Evolutionary conservation across 2,797 vertebrate species (phyloP), one percentile per base, ranked within the genome.

Genomic region (Crocidura indochinensis): DNA sequence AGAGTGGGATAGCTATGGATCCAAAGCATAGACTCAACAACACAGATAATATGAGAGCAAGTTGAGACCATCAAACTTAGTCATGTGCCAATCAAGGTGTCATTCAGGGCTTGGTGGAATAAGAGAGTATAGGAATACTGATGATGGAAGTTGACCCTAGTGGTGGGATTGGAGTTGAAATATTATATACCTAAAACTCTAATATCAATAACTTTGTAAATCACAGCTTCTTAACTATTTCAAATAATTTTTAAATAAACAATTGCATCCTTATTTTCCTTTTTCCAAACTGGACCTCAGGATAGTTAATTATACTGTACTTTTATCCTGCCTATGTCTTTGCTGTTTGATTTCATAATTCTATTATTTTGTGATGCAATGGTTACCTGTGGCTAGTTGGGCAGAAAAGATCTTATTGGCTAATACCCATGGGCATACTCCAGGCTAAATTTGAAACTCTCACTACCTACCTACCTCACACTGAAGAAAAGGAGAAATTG

Each of bases 271-370:
- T 76, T 82, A 72, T 80, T 80, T 46, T 87, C 20, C 31, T 19
- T 76, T 72, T 93, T 74, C 29, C 29, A 12, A 81, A 81, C 0
- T 10, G 17, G 44, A 91, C 81, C 27, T 22, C 29, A 74, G 60
- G 38, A 44, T 60, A 72, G 78, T 15, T 26, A 46, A 0, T 68
- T 15, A 72, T 56, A 17, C 19, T 73, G 72, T 83, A 11, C 11
- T 49, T 47, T 77, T 83, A 46, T 19, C 4, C 22, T 56, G 84
- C 0, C 22, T 64, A 74, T 80, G 31, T 46, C 56, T 79, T 83
- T 89, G 14, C 53, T 88, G 82, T 84, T 62, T 44, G 10, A 51
- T 38, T 75, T 86, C 74, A 67, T 3, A 62, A 89, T 74, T 67
- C 38, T 12, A 27, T 26, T 86, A 24, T 65, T 83, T 10, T 9